Conservation (phyloP, 2,888 invertebrate species). For the Tineola bisselliella region DNA sequence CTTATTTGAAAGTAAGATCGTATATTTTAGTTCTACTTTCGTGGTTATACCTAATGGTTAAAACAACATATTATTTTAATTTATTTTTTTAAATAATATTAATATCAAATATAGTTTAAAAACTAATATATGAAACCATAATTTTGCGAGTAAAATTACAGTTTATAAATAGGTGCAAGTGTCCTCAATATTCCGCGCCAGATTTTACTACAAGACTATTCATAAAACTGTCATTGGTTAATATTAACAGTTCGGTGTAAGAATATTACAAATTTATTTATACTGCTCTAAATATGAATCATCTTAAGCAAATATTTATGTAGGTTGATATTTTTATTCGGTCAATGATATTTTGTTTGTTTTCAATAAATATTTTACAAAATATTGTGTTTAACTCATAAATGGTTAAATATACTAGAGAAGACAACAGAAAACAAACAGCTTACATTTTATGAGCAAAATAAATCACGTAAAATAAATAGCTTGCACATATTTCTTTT, state of each 20-base stretch:
- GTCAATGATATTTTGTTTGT: too few species aligned
- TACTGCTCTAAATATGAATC: not conserved
- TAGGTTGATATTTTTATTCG: not conserved
- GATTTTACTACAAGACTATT: not conserved
- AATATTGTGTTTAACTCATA: too few species aligned
- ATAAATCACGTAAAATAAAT: too few species aligned
- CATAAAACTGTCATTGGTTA: slow-evolving; percentile 9
- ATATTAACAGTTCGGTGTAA: not conserved
- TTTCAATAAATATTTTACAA: too few species aligned
- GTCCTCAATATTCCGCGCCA: not conserved
- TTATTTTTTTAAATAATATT: not conserved
- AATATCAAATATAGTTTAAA: too few species aligned
- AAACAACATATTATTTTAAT: too few species aligned
- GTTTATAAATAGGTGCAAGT: not conserved
- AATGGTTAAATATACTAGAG: too few species aligned
- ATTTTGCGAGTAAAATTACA: not conserved
- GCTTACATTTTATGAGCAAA: too few species aligned
- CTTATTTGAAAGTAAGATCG: not conserved
- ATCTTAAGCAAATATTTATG: not conserved
- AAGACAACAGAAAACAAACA: too few species aligned
- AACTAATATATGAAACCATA: too few species aligned
- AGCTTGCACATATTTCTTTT: too few species aligned
- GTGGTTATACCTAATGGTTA: not conserved
- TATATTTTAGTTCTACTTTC: not conserved
- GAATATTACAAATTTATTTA: not conserved